Evolutionary conservation across 30 jellyfish, hydroid and myxozoan species (phyloP).

Genomic region (Clytia hemisphaerica): DNA sequence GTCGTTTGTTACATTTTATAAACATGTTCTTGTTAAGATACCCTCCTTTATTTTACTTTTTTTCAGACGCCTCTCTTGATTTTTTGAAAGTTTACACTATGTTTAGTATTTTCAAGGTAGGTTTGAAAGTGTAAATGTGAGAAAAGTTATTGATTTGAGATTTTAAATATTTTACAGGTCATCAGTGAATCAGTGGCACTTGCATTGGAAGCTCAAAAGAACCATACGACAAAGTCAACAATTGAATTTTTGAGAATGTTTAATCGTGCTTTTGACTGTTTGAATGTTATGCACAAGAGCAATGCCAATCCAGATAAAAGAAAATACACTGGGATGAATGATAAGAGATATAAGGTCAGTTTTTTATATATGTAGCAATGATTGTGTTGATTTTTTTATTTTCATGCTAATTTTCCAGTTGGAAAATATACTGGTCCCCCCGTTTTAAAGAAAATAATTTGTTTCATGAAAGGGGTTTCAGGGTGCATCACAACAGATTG

Average conservation of each 20-base stretch:
- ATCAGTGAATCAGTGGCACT: not conserved
- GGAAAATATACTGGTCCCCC: not conserved
- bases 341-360: not conserved
- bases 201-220: not conserved
- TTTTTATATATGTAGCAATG: not conserved
- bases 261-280: conserved; percentile 5
- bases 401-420: not conserved
- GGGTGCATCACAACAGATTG: too few relatives aligned
- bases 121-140: too few relatives aligned
- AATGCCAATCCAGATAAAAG: not conserved
- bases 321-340: not conserved
- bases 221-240: not conserved
- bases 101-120: too few relatives aligned
- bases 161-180: too few relatives aligned
- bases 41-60: too few relatives aligned
- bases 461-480: too few relatives aligned
- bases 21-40: too few relatives aligned
- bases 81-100: too few relatives aligned
- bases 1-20: too few relatives aligned
- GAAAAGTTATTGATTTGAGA: too few relatives aligned
- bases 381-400: not conserved
- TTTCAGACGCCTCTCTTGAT: too few relatives aligned
- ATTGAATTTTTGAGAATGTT: not conserved
- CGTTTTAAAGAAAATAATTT: not conserved
- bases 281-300: not conserved